Conservation (phyloP, 2,113 vertebrate species). For the Eublepharis macularius region DNA sequence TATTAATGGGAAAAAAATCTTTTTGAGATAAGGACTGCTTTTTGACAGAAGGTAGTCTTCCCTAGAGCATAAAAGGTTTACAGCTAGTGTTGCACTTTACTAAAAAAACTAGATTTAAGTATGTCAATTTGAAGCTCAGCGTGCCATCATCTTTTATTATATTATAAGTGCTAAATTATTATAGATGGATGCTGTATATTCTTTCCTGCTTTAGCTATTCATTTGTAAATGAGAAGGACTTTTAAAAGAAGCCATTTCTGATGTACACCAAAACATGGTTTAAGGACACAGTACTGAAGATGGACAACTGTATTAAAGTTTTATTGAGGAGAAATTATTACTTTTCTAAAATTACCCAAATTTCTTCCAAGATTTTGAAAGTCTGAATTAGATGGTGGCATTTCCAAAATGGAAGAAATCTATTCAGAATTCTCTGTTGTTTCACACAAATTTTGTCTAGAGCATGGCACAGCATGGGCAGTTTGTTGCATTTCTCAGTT, state of each 20-base stretch:
- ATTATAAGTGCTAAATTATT: not conserved
- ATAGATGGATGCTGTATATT: not conserved
- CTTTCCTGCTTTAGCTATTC: not conserved
- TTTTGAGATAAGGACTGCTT: not conserved
- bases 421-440: no score
- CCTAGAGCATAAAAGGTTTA: not conserved
- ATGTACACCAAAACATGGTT: not conserved
- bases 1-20: not conserved
- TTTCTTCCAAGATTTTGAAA: no score
- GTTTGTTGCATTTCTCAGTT: no score
- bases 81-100: not conserved
- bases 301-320: not conserved
- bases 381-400: no score
- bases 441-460: no score
- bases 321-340: not conserved
- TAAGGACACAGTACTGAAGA: not conserved
- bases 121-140: not conserved
- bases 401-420: no score
- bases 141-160: not conserved
- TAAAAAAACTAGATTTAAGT: no score
- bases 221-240: not conserved
- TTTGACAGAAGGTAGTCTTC: not conserved
- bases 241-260: not conserved
- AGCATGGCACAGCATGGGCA: no score
- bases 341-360: no score